A percentile compares a stretch with the other conserved stretches of the same genome.
phyloP scores from a whole-genome alignment of 2,888 invertebrate genomes.

The Aquatica leii region DNA sequence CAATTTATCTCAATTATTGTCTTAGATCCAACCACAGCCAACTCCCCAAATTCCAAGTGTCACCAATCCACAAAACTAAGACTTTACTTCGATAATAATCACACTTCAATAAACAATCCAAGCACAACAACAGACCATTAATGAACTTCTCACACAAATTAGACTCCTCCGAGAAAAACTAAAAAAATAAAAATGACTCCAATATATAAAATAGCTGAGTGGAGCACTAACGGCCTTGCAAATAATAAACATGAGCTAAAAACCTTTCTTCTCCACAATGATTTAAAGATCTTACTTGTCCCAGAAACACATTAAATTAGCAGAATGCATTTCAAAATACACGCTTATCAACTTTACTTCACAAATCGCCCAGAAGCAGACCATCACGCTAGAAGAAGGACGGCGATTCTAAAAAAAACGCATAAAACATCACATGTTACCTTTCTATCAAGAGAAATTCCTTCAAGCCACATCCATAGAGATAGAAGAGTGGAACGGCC shows the following conservation, averaged over 20 bases:
- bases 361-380: slow-evolving; percentile 15
- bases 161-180: too few relatives aligned
- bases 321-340: slow-evolving; percentile 10
- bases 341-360: slow-evolving; percentile 12
- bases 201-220: too few relatives aligned
- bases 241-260: slow-evolving; percentile 23
- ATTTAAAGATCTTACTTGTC: slow-evolving; percentile 16
- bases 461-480: slow-evolving; percentile 12
- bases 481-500: neutral
- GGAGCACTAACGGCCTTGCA: slow-evolving; percentile 20
- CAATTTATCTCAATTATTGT: too few relatives aligned
- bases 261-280: slow-evolving; percentile 17
- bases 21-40: too few relatives aligned
- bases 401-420: slow-evolving; percentile 13
- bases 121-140: too few relatives aligned
- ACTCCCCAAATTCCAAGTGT: too few relatives aligned
- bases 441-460: slow-evolving; percentile 17
- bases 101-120: too few relatives aligned
- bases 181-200: too few relatives aligned
- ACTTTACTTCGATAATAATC: too few relatives aligned
- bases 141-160: too few relatives aligned
- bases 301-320: slow-evolving; percentile 23
- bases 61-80: too few relatives aligned
- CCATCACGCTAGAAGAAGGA: too few relatives aligned
- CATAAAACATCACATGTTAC: slow-evolving; percentile 14